Percentiles rank a stretch among this genome's conserved stretches.
phyloP scores from a whole-genome alignment of 2,797 vertebrate species.

The Hafferia zeledoni region DNA sequence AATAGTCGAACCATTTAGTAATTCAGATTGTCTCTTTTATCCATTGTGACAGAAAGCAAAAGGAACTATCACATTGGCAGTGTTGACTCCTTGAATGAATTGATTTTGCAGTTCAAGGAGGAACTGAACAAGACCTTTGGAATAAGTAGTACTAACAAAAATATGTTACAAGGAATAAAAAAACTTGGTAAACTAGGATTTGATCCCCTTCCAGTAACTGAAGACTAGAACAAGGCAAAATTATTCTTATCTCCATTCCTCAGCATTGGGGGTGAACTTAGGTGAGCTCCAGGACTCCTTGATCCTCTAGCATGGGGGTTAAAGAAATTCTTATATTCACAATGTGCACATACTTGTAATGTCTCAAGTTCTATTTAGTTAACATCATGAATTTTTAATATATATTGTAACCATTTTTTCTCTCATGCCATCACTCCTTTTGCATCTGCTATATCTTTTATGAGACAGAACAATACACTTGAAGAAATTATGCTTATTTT shows the following conservation, averaged over 20 bases:
- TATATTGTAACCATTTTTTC: not conserved
- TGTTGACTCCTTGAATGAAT: not conserved
- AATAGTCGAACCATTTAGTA: not conserved
- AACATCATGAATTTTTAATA: not conserved
- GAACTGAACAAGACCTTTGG: not conserved
- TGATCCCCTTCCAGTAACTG: not conserved
- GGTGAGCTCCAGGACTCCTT: not conserved
- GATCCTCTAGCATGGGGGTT: not conserved
- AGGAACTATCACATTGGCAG: not conserved
- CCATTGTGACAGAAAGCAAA: not conserved
- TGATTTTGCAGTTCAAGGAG: not conserved
- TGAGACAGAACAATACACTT: not conserved
- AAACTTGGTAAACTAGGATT: not conserved
- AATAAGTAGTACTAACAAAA: not conserved
- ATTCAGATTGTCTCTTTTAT: not conserved
- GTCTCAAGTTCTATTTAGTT: not conserved
- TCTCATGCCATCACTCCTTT: not conserved
- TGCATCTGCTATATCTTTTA: not conserved
- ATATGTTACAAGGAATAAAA: not conserved
- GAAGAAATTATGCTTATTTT: not conserved
- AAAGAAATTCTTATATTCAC: not conserved
- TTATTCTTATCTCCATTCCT: not conserved
- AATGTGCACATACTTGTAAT: not conserved
- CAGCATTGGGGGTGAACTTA: not conserved
- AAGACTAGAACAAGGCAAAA: not conserved